These are phyloP conservation scores for Zaprionus obscuricornis DNA, from an alignment of 2,888 invertebrate species.

Conservation along the genomic window DNA sequence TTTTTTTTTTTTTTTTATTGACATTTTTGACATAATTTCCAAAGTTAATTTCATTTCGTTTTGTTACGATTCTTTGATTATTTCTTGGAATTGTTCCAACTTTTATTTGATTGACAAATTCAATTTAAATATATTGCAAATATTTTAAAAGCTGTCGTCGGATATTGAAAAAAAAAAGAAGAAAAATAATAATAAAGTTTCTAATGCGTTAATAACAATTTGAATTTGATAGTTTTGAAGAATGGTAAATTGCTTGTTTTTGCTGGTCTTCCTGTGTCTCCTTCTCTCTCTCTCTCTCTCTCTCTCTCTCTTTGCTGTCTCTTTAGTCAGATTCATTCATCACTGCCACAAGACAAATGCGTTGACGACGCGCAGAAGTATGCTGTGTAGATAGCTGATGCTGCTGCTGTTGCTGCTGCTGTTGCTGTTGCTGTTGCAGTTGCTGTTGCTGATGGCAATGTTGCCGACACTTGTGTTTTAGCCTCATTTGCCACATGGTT, in stretches of 20 bases:
- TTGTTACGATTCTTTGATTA: too few species aligned
- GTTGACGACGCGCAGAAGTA: constrained; percentile 1
- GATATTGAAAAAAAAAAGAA: too few species aligned
- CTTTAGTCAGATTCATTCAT: constrained; percentile 37
- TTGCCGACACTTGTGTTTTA: constrained; percentile 57
- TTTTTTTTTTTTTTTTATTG: too few species aligned
- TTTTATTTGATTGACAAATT: too few species aligned
- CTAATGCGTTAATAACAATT: constrained; percentile 17
- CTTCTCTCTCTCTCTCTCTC: neutral
- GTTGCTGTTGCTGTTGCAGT: neutral
- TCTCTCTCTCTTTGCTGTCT: neutral
- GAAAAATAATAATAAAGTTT: neutral
- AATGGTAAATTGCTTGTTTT: neutral
- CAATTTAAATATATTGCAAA: too few species aligned
- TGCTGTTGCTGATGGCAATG: constrained; percentile 14
- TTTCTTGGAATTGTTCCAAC: too few species aligned
- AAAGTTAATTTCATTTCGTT: too few species aligned
- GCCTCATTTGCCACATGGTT: constrained; percentile 68
- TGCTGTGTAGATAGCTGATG: too few species aligned
- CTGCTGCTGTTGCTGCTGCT: neutral
- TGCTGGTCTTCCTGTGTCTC: neutral
- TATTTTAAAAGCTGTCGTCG: too few species aligned
- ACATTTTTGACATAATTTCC: too few species aligned
- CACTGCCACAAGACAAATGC: constrained; percentile 44
- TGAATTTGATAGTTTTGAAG: too few species aligned